Conservation (phyloP, 2,888 invertebrate species). For the Cremastinae sp. region DNA sequence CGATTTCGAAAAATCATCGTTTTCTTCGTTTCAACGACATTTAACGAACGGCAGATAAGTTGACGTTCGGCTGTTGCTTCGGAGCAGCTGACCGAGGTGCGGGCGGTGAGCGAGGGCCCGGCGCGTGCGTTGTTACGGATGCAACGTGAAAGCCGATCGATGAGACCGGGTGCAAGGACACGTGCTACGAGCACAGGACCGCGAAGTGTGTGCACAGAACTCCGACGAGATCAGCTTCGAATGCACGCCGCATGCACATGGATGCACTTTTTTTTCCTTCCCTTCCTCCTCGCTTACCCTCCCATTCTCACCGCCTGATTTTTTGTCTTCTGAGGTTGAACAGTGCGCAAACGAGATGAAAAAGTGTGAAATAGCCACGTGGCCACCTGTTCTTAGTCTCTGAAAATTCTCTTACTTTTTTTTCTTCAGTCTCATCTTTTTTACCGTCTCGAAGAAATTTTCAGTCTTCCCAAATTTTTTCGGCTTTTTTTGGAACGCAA, state of each 20-base stretch:
- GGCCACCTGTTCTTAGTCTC: constrained; percentile 63
- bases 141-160: constrained; percentile 56
- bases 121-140: constrained; percentile 23
- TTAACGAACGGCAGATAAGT: neutral
- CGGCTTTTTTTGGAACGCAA: constrained; percentile 16
- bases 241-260: constrained; percentile 46
- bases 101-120: neutral
- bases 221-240: constrained; percentile 1
- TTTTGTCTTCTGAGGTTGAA: neutral
- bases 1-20: neutral
- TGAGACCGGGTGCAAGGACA: constrained; percentile 56
- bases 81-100: constrained; percentile 47
- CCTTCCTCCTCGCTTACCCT: neutral
- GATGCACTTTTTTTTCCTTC: constrained; percentile 34
- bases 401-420: neutral
- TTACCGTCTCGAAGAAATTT: neutral
- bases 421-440: neutral
- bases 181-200: constrained; percentile 37
- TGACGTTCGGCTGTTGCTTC: constrained; percentile 25
- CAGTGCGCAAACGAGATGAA: constrained; percentile 2
- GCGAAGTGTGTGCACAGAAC: constrained; percentile 2
- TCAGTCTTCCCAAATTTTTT: neutral
- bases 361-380: constrained; percentile 61
- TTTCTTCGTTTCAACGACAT: neutral
- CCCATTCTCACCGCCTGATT: neutral